Percentiles rank a stretch among this genome's conserved stretches.
Evolutionary conservation across 2,888 invertebrate genomes (phyloP).

Genomic region (Cosmia pyralina): DNA sequence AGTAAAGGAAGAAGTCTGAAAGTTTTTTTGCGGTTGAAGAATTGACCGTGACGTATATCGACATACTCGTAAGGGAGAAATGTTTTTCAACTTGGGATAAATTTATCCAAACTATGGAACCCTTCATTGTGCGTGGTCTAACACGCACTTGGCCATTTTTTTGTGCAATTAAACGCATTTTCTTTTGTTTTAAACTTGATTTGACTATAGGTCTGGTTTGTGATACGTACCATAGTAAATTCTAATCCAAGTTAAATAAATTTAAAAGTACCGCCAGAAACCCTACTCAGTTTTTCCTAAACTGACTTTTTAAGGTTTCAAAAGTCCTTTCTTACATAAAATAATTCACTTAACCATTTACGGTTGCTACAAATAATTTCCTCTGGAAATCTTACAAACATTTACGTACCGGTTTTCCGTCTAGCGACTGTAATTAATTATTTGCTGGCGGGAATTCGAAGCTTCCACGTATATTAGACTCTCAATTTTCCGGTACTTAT

Average conservation of each 20-base stretch:
- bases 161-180: no score
- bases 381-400: conserved; percentile 22
- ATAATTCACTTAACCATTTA: conserved; percentile 29
- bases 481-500: conserved; percentile 15
- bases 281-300: no score
- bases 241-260: not conserved
- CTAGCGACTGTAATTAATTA: conserved; percentile 48
- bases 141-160: no score
- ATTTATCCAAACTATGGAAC: no score
- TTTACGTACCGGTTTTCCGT: conserved; percentile 18
- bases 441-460: conserved; percentile 29
- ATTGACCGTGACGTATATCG: no score
- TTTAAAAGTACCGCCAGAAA: not conserved
- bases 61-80: no score
- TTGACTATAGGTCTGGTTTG: not conserved
- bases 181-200: not conserved
- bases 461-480: conserved; percentile 33
- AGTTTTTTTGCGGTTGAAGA: no score
- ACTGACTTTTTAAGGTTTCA: not conserved
- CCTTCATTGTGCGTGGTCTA: no score
- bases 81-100: no score
- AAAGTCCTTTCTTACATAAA: not conserved
- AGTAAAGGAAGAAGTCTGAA: no score
- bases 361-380: conserved; percentile 30
- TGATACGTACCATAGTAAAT: not conserved